Base-by-base conservation (phyloP, 2,797 vertebrate genomes). In the Ceryle rudis region DNA sequence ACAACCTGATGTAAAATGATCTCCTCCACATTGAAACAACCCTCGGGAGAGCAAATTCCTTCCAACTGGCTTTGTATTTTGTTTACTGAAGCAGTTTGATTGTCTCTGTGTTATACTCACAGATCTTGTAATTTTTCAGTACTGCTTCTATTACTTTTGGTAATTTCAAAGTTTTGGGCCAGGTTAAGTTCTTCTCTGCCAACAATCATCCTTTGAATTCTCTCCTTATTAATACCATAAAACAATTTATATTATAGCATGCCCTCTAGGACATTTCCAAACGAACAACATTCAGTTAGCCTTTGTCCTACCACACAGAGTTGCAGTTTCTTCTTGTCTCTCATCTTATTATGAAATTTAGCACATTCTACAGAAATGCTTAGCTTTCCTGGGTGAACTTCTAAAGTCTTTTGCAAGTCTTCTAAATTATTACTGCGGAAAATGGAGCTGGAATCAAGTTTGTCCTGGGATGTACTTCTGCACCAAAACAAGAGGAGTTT, bases 41-140 rank as follows among this genome's bases (percentile, higher is more conserved):
- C 89, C 92, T 93, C 90, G 35, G 71, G 93, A 96, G 95, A 93
- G n/a, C 28, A 61, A 80, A 74, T 79, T 92, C 20, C 44, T 95
- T 97, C 95, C 90, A 96, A 89, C 44, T 97, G 95, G 93, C 92
- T 95, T 93, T 47, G 25, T 80, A 46, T 96, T 96, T 80, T 96
- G 93, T 97, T 96, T 95, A 93, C 84, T 67, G 82, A 91, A 93
- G 81, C 95, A 92, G 64, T 95, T 94, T 93, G 90, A 89, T 92
- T 89, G 78, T 96, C 77, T 96, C 78, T 71, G 64, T 79, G 81
- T 87, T 96, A 82, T 81, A 78, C 52, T 93, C 78, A 57, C 66
- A 61, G 90, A 96, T 91, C 93, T 96, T 96, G 86, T 89, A 94
- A 95, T 92, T 95, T 94, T 97, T 93, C 52, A 85, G 61, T 93